Evolutionary conservation across 2,888 invertebrate species (phyloP), one percentile per base, ranked within the genome.

Genomic region (Patella depressa): DNA sequence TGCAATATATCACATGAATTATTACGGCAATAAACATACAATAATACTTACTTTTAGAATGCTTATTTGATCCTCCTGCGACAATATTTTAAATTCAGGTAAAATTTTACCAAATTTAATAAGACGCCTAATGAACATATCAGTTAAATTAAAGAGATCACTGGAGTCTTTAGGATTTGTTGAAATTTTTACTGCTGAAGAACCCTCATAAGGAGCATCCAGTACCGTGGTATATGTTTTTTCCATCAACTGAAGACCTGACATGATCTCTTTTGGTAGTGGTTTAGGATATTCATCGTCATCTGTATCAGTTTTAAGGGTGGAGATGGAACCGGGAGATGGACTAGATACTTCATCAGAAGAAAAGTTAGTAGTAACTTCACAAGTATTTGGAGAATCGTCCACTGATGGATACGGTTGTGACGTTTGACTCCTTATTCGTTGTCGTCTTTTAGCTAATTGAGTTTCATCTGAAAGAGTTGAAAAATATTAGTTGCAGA

Each of bases 61-160:
- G 71, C 95, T 94, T 76, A 96, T 94, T 92, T 98, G 98, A 91
- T 98, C 98, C 87, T 97, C 96, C 88, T 97, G 96, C 89, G 97
- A 96, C 94, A 98, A 95, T 88, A 95, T 96, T 91, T 96, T 96
- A 92, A 98, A 98, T 1, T 96, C 96, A 88, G 90, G 91, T 77
- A 94, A 91, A 84, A 92, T 91, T 85, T 94, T 94, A 12, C 93
- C 92, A 93, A 94, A 94, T 84, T 93, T 92, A 76, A 94, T 93
- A 24, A 93, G 90, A 76, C 98, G 93, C 79, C 97, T 93, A 85
- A 98, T 97, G 77, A 89, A 90, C 75, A 87, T 85, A 75, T 89
- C 88, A 29, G 89, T 89, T 85, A 89, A 86, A 81, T 88, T 89
- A 80, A 88, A 88, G 24, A 89, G 83, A 73, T 88, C 88, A 82